Evolutionary conservation across 2,797 vertebrate species (phyloP).

Genomic region (Cryptoblepharus egeriae): DNA sequence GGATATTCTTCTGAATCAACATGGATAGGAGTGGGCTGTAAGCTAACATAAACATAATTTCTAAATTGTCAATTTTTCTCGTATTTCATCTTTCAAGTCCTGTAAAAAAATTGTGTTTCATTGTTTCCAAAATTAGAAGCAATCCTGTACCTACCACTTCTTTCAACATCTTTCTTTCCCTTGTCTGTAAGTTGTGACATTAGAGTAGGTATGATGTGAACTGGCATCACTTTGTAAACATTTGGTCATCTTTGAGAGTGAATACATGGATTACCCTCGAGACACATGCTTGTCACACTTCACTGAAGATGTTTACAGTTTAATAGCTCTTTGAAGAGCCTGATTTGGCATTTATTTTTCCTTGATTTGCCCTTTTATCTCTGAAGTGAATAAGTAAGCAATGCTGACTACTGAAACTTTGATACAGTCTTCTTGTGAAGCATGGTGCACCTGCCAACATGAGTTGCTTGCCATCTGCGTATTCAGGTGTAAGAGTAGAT

Average conservation of each 20-base stretch:
- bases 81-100: background rate
- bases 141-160: background rate
- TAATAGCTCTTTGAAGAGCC: constrained; percentile 5
- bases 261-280: constrained; percentile 22
- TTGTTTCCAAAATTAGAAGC: background rate
- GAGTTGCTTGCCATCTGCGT: constrained; percentile 23
- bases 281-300: constrained; percentile 23
- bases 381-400: constrained; percentile 26
- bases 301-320: background rate
- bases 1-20: too few species aligned
- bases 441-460: constrained; percentile 6
- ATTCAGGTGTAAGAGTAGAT: constrained; percentile 37
- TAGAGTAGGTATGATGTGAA: background rate
- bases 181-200: background rate
- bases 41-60: background rate
- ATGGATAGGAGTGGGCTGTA: too few species aligned
- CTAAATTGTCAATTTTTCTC: background rate
- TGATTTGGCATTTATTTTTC: constrained; percentile 25
- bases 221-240: constrained; percentile 2
- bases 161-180: background rate
- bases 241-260: constrained; percentile 9
- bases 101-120: background rate
- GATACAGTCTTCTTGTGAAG: constrained; percentile 1
- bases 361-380: constrained; percentile 26
- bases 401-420: constrained; percentile 5